phyloP scores from a whole-genome alignment of 2,888 invertebrate species.

The Dusona sp. region DNA sequence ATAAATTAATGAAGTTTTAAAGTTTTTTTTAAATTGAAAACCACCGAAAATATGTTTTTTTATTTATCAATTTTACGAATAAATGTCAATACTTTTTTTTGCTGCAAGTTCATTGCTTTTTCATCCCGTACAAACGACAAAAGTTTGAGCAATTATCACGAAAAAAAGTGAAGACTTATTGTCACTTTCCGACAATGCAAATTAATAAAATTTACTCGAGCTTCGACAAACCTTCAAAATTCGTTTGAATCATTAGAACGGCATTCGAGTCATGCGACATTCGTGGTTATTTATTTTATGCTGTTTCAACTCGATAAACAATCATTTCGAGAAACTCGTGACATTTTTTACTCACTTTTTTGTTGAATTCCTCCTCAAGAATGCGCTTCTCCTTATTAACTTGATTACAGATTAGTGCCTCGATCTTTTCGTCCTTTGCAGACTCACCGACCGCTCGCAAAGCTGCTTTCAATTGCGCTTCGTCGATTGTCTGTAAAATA shows the following conservation, averaged over 20 bases:
- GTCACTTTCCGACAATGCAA: neutral
- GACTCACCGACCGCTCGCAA: conserved; percentile 88
- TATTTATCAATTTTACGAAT: neutral
- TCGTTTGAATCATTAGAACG: neutral
- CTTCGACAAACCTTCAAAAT: neutral
- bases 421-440: conserved; percentile 87
- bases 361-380: conserved; percentile 89
- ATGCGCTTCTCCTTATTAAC: conserved; percentile 89
- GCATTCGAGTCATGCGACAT: no score
- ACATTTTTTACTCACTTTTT: conserved; percentile 86
- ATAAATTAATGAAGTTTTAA: no score
- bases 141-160: neutral
- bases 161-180: neutral
- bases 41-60: neutral
- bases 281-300: no score
- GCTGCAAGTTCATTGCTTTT: neutral
- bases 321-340: neutral
- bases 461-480: conserved; percentile 88
- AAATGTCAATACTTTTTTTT: no score
- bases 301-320: neutral
- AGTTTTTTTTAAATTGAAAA: no score
- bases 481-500: conserved; percentile 86
- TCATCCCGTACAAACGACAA: neutral
- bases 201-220: neutral
- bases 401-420: conserved; percentile 86